phyloP scores from a whole-genome alignment of 30 jellyfish, hydroid and myxozoan species.

The Calvadosia cruxmelitensis region DNA sequence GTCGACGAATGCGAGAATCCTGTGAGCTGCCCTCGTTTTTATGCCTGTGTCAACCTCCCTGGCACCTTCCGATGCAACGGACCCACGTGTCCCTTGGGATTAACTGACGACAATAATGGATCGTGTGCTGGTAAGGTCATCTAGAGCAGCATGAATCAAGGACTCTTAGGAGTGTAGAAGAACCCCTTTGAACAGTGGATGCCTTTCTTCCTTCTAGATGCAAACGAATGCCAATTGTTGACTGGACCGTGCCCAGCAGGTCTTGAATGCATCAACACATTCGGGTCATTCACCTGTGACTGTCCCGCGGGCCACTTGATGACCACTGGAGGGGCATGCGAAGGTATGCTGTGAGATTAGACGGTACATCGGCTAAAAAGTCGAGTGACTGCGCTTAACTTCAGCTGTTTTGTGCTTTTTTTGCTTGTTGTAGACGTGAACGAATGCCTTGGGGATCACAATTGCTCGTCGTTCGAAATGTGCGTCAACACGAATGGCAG shows the following conservation, averaged over 20 bases:
- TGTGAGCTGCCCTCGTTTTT: neutral
- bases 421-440: slow-evolving; percentile 23
- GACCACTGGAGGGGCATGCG: too few relatives aligned
- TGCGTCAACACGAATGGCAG: slow-evolving; percentile 19
- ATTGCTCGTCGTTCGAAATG: neutral
- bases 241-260: slow-evolving; percentile 15
- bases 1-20: neutral
- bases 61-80: neutral
- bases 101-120: neutral
- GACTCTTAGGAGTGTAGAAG: too few relatives aligned
- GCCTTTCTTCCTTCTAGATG: too few relatives aligned
- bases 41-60: neutral
- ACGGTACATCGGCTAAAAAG: too few relatives aligned
- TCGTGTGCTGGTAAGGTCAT: neutral
- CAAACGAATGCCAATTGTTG: slow-evolving; percentile 22
- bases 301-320: too few relatives aligned
- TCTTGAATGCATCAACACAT: slow-evolving; percentile 28
- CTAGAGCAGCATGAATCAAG: too few relatives aligned
- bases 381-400: too few relatives aligned
- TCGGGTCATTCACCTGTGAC: slow-evolving; percentile 34
- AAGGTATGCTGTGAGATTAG: neutral
- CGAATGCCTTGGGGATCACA: slow-evolving; percentile 23
- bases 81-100: neutral
- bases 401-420: neutral
- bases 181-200: too few relatives aligned